Evolutionary conservation across 2,888 invertebrate species (phyloP).

Genomic region (Anoncus sp.): DNA sequence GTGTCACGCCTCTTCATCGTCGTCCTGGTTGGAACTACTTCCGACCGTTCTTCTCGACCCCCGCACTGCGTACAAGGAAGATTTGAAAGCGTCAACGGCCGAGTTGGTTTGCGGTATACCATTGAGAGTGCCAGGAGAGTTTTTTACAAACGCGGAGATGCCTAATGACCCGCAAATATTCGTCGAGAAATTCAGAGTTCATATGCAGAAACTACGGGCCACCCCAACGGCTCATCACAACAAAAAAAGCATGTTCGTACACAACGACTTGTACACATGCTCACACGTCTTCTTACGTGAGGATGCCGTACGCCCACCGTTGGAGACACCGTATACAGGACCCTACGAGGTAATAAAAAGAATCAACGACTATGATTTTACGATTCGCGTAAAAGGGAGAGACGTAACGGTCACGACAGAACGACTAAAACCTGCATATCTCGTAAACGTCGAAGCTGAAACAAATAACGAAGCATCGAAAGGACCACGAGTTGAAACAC

Average conservation of each 20-base stretch:
- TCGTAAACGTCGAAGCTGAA: not conserved
- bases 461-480: not conserved
- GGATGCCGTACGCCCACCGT: conserved; percentile 1
- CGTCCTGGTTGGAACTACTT: conserved; percentile 25
- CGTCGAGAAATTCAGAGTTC: conserved; percentile 31
- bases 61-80: conserved; percentile 53
- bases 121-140: conserved; percentile 31
- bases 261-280: conserved; percentile 36
- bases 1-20: conserved; percentile 20
- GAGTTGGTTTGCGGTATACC: conserved; percentile 54
- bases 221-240: conserved; percentile 25
- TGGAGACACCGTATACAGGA: conserved; percentile 35
- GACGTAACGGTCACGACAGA: conserved; percentile 19
- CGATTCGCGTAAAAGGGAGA: not conserved
- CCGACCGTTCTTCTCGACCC: conserved; percentile 37
- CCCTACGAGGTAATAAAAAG: conserved; percentile 14
- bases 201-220: conserved; percentile 29
- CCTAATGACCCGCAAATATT: conserved; percentile 25
- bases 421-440: conserved; percentile 28
- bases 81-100: conserved; percentile 53
- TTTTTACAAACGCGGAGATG: conserved; percentile 17
- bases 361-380: conserved; percentile 22
- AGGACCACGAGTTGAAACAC: not conserved
- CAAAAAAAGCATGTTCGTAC: conserved; percentile 13
- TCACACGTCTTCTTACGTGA: conserved; percentile 16